Evolutionary conservation across 2,113 vertebrate species (phyloP).

Genomic region (Delphinus delphis): DNA sequence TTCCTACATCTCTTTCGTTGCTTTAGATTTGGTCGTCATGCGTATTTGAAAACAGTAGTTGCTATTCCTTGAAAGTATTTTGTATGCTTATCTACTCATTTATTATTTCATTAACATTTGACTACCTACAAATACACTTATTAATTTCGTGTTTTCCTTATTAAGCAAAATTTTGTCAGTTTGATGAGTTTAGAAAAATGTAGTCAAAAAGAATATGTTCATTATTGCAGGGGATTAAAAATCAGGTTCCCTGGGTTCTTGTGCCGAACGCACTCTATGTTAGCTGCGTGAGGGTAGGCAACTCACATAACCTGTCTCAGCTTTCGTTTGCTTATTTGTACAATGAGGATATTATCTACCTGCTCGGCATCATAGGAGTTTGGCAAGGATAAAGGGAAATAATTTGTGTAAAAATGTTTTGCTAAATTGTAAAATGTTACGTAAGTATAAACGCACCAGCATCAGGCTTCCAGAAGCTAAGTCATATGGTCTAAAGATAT

Average conservation of each 20-base stretch:
- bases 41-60: neutral
- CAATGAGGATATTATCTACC: neutral
- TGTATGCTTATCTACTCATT: neutral
- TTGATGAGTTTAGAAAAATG: neutral
- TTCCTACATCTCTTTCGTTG: neutral
- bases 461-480: neutral
- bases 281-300: neutral
- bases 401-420: neutral
- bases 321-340: neutral
- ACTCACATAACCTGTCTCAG: neutral
- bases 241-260: neutral
- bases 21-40: neutral
- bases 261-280: neutral
- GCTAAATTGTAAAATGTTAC: neutral
- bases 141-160: neutral
- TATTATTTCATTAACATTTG: neutral
- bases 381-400: neutral
- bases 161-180: neutral
- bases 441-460: neutral
- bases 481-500: neutral
- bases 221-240: neutral
- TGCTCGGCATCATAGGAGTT: neutral
- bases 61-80: neutral
- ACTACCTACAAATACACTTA: neutral
- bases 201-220: neutral